A percentile compares a stretch with the other conserved stretches of the same genome.
phyloP scores from a whole-genome alignment of 1,140 invertebrate species.

The Tigriopus japonicus region DNA sequence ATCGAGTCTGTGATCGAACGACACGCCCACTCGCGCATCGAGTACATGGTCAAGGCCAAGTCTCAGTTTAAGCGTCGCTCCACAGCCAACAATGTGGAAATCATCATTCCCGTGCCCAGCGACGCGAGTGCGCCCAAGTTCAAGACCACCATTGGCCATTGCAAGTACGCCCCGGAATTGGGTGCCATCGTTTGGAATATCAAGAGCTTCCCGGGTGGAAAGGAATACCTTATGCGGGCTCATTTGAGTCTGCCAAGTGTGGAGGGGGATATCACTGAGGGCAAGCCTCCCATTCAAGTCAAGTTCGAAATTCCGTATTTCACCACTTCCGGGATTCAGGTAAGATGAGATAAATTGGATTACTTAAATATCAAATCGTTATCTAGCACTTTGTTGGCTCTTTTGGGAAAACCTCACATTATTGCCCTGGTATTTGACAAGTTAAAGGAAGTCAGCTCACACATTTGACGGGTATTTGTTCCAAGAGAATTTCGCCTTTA shows the following conservation, averaged over 20 bases:
- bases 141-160: conserved; percentile 63
- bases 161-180: conserved; percentile 87
- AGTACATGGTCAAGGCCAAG: conserved; percentile 99
- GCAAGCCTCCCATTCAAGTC: conserved; percentile 93
- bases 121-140: conserved; percentile 98
- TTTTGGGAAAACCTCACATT: conserved; percentile 49
- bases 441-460: no score
- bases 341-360: conserved; percentile 22
- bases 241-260: conserved; percentile 98
- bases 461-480: no score
- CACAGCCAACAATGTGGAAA: conserved; percentile 98
- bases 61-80: conserved; percentile 96
- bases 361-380: conserved; percentile 45
- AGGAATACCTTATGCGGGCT: conserved; percentile 96
- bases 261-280: conserved; percentile 81
- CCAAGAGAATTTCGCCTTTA: no score
- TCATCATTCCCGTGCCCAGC: conserved; percentile 91
- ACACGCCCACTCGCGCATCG: conserved; percentile 92
- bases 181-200: conserved; percentile 99
- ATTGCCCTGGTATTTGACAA: conserved; percentile 53
- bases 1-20: conserved; percentile 98
- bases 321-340: conserved; percentile 96
- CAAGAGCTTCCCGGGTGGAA: conserved; percentile 97
- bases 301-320: conserved; percentile 99
- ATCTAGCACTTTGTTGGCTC: conserved; percentile 41